Conservation (phyloP, 2,113 vertebrate genomes). For the Odontophorus gujanensis region DNA sequence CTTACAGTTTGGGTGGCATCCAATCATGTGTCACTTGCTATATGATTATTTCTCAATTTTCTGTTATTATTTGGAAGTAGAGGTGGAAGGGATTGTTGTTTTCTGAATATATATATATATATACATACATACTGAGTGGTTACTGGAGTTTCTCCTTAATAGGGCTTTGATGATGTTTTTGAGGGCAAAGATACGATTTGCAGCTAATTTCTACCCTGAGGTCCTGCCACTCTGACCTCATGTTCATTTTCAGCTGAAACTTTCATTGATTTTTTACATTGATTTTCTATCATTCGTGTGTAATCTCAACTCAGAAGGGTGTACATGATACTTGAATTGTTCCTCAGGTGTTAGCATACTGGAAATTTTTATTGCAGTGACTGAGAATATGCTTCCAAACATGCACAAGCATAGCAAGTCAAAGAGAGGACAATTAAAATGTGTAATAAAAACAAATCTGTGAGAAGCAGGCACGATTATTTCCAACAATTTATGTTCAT, state of each 20-base stretch:
- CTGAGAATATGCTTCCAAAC: neutral
- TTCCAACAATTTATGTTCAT: too few relatives aligned
- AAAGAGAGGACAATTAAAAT: neutral
- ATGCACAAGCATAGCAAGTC: neutral
- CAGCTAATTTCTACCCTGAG: neutral
- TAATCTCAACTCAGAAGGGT: neutral
- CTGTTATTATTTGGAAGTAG: neutral
- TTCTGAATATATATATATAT: neutral
- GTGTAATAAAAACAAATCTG: neutral
- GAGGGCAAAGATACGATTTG: slow-evolving; percentile 36
- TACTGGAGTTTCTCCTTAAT: neutral
- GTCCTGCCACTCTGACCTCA: slow-evolving; percentile 20
- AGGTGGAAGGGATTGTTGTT: neutral
- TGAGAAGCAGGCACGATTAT: neutral
- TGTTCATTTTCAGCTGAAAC: slow-evolving; percentile 37
- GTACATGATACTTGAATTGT: slow-evolving; percentile 26
- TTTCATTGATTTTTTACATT: slow-evolving; percentile 24
- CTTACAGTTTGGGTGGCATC: neutral
- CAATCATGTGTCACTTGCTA: neutral
- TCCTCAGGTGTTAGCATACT: neutral
- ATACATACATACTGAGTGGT: neutral
- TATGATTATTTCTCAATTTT: neutral
- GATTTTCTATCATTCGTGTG: slow-evolving; percentile 32
- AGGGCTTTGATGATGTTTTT: slow-evolving; percentile 12
- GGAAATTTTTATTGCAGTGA: neutral